Evolutionary conservation across 2,888 invertebrate species (phyloP).

Genomic region (Synanthedon tipuliformis): DNA sequence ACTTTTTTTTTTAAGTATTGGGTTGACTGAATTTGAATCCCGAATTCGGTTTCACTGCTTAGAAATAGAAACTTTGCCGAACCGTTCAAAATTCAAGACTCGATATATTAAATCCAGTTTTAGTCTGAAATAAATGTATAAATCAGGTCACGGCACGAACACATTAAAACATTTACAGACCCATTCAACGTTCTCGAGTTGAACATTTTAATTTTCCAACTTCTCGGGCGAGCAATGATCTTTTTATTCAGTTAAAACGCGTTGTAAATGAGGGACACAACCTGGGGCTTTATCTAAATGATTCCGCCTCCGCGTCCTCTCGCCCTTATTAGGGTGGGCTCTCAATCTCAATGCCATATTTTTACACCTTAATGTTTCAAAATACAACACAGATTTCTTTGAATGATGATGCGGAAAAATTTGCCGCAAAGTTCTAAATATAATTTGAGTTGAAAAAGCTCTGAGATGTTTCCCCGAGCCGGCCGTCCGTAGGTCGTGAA

Average conservation of each 20-base stretch:
- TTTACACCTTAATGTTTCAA: neutral
- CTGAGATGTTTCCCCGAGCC: too few species aligned
- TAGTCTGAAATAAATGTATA: too few species aligned
- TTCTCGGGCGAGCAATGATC: slow-evolving; percentile 6
- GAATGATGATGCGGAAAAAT: too few species aligned
- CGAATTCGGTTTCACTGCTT: too few species aligned
- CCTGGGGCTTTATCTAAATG: neutral
- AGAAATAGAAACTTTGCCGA: too few species aligned
- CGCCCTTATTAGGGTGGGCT: neutral
- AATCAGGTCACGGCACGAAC: neutral
- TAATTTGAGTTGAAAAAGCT: too few species aligned
- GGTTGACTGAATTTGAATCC: too few species aligned
- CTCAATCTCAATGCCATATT: neutral
- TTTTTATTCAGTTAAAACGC: slow-evolving; percentile 13
- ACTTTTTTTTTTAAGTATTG: too few species aligned
- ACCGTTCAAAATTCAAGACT: too few species aligned
- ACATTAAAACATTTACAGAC: neutral
- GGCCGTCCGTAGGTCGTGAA: too few species aligned
- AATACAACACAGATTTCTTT: neutral
- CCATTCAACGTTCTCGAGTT: neutral
- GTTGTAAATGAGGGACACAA: slow-evolving; percentile 9
- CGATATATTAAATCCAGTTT: too few species aligned
- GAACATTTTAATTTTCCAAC: slow-evolving; percentile 9
- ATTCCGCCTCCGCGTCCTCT: neutral
- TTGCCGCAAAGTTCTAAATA: too few species aligned